A percentile compares a stretch with the other conserved stretches of the same genome.
phyloP scores from a whole-genome alignment of 1,140 invertebrate species.

The Drosophila leontia region DNA sequence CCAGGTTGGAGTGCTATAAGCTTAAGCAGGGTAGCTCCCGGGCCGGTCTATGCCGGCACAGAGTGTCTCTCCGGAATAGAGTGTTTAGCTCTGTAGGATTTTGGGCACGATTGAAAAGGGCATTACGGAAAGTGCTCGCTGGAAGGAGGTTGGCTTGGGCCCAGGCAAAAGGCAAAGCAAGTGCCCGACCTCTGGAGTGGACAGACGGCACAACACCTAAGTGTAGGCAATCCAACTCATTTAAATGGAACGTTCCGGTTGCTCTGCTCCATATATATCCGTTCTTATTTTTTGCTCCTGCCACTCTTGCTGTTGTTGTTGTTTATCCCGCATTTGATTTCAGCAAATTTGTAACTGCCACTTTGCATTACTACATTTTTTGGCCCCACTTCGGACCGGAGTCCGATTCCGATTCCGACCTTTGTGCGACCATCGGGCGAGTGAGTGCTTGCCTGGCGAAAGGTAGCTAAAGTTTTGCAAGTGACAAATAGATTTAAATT shows the following conservation, averaged over 20 bases:
- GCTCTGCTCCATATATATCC: slow-evolving; percentile 28
- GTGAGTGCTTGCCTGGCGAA: slow-evolving; percentile 42
- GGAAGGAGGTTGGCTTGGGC: slow-evolving; percentile 2
- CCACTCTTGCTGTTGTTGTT: slow-evolving; percentile 6
- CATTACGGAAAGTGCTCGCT: slow-evolving; percentile 36
- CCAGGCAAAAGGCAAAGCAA: neutral
- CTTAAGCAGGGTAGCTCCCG: neutral
- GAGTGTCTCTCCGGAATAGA: slow-evolving; percentile 22
- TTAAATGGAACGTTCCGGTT: slow-evolving; percentile 54
- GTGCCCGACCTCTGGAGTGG: slow-evolving; percentile 1
- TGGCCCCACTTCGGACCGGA: neutral
- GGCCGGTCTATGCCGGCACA: neutral
- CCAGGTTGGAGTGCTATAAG: neutral
- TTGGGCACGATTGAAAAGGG: slow-evolving; percentile 41
- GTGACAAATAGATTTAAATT: slow-evolving; percentile 84
- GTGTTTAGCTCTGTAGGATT: slow-evolving; percentile 38
- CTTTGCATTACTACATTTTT: slow-evolving; percentile 63
- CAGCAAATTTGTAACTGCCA: slow-evolving; percentile 81
- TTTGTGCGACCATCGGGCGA: slow-evolving; percentile 41
- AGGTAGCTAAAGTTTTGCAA: slow-evolving; percentile 80
- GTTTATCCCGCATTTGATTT: slow-evolving; percentile 63
- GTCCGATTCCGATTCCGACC: slow-evolving; percentile 31
- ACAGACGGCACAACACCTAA: slow-evolving; percentile 33
- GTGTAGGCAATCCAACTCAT: slow-evolving; percentile 59
- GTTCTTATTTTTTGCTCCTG: slow-evolving; percentile 17